A percentile compares a stretch with the other conserved stretches of the same genome.
These are phyloP conservation scores for Pelvicachromis taeniatus DNA, from an alignment of 2,113 vertebrate genomes.

Conservation along the genomic window DNA sequence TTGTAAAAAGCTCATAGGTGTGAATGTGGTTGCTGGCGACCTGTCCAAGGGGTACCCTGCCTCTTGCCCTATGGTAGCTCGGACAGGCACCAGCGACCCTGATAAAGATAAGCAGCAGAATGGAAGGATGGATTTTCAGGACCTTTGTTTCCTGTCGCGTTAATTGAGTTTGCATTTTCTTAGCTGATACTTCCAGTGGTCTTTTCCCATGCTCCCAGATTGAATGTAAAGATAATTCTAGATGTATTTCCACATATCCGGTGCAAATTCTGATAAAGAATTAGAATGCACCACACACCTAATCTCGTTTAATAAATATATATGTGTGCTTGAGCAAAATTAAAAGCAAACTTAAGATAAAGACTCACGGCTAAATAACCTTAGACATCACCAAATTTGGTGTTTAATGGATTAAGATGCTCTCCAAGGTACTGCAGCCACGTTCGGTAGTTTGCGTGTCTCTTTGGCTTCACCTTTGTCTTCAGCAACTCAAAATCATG, in stretches of 20 bases:
- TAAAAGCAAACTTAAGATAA: background rate
- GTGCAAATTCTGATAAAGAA: background rate
- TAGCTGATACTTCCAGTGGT: background rate
- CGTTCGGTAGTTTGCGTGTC: background rate
- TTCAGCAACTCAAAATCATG: background rate
- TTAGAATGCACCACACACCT: background rate
- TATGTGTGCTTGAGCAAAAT: background rate
- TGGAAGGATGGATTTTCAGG: background rate
- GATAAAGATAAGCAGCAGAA: background rate
- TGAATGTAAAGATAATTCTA: background rate
- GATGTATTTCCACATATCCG: background rate
- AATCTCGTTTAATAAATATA: background rate
- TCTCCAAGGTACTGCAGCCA: background rate
- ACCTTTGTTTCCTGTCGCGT: background rate
- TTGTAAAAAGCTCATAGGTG: background rate
- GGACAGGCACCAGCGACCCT: background rate
- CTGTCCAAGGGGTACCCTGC: background rate
- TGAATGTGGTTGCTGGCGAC: background rate
- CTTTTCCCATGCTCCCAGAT: no score
- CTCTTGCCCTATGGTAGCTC: background rate
- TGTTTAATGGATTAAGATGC: background rate
- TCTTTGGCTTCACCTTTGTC: background rate
- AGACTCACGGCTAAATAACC: background rate
- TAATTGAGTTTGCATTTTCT: background rate
- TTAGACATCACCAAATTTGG: rapidly evolving